Percentiles rank a stretch among this genome's conserved stretches.
phyloP scores from a whole-genome alignment of 2,797 vertebrate species.

The Ficedula albicollis region DNA sequence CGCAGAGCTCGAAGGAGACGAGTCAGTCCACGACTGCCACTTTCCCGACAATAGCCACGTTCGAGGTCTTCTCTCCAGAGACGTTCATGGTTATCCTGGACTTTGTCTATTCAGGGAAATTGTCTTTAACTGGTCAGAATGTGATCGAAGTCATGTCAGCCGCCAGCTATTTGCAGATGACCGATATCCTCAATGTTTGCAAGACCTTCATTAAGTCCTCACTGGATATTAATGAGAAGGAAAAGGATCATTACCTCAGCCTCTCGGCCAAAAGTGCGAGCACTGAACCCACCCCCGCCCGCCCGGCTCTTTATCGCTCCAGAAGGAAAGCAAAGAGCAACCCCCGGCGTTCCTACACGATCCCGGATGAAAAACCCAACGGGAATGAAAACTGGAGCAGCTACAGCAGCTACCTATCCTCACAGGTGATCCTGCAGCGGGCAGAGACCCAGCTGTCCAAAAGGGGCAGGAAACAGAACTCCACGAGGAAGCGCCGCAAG shows the following conservation, averaged over 20 bases:
- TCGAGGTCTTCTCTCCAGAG: constrained; percentile 92
- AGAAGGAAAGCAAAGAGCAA: constrained; percentile 62
- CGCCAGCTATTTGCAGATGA: constrained; percentile 98
- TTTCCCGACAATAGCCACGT: constrained; percentile 87
- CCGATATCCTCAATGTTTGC: constrained; percentile 93
- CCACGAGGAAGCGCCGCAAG: neutral
- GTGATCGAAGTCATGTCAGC: constrained; percentile 98
- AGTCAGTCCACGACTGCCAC: no score
- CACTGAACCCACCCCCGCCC: neutral
- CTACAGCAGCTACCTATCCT: constrained; percentile 16
- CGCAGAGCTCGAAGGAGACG: constrained; percentile 80
- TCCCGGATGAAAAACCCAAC: neutral
- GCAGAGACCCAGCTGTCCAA: neutral
- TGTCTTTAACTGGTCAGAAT: constrained; percentile 91
- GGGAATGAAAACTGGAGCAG: constrained; percentile 27
- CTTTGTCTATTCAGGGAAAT: constrained; percentile 92
- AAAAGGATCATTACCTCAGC: constrained; percentile 59
- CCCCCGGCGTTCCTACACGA: neutral
- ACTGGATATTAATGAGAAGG: constrained; percentile 72
- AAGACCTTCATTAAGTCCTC: constrained; percentile 98
- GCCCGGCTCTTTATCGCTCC: neutral
- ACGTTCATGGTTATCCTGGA: constrained; percentile 94
- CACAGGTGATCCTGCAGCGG: neutral
- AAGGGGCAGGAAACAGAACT: constrained; percentile 1
- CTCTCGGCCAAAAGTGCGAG: neutral